A percentile compares a stretch with the other conserved stretches of the same genome.
These are phyloP conservation scores for Brienomyrus longianalis DNA, from an alignment of 2,113 vertebrate species.

Conservation along the genomic window DNA sequence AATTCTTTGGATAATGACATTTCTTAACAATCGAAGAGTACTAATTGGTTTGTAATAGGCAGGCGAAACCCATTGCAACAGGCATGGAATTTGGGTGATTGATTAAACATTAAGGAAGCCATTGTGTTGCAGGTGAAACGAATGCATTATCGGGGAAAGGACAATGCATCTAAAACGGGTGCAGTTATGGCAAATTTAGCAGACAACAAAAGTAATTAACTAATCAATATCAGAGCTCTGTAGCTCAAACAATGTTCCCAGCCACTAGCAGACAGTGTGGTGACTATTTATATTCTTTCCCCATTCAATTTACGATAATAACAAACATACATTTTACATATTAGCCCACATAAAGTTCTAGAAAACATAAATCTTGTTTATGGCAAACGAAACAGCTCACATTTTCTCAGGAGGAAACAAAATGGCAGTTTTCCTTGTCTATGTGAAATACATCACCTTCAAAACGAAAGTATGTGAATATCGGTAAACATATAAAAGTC, in stretches of 20 bases:
- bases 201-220: background rate
- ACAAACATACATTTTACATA: background rate
- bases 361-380: background rate
- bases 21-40: background rate
- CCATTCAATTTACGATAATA: background rate
- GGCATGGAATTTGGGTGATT: background rate
- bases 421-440: background rate
- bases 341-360: background rate
- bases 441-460: background rate
- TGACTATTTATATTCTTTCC: background rate
- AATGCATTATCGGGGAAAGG: background rate
- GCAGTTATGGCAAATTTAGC: background rate
- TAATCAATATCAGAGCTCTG: slow-evolving; percentile 2
- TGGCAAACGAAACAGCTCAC: background rate
- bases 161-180: background rate
- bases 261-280: background rate
- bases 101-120: slow-evolving; percentile 14
- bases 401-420: background rate
- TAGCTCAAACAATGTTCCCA: background rate
- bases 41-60: slow-evolving; percentile 8
- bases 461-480: background rate
- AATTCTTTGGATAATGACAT: background rate
- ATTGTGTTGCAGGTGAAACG: background rate
- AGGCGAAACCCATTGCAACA: background rate
- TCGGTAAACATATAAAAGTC: background rate